These are phyloP conservation scores for Eupithecia tripunctaria DNA, from an alignment of 2,888 invertebrate species.

Conservation along the genomic window DNA sequence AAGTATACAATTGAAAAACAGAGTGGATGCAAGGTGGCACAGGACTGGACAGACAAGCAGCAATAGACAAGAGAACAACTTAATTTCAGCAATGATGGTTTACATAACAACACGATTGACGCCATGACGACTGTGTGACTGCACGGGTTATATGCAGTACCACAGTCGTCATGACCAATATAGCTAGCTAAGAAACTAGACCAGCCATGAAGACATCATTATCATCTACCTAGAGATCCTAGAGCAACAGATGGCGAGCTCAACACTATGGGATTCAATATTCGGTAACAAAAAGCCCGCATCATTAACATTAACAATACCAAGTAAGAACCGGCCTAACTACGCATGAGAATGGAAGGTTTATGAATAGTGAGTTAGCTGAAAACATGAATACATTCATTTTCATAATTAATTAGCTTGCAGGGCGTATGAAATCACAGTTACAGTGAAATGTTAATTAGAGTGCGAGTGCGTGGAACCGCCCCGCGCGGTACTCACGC, in stretches of 20 bases:
- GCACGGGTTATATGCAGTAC: too few species aligned
- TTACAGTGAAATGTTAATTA: conserved; percentile 26
- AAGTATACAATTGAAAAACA: background rate
- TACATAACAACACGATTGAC: background rate
- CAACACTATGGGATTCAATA: background rate
- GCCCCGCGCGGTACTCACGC: conserved; percentile 8
- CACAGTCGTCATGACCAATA: background rate
- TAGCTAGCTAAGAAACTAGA: conserved; percentile 1
- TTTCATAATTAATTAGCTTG: conserved; percentile 34
- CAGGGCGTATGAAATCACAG: conserved; percentile 30
- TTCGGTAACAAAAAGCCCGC: background rate
- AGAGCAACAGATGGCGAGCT: background rate
- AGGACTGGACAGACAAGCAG: background rate
- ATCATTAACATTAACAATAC: background rate
- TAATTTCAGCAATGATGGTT: background rate
- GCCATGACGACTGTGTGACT: background rate
- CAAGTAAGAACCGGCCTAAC: background rate
- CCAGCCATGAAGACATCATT: background rate
- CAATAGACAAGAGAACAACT: background rate
- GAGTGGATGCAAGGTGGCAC: background rate
- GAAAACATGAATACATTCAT: conserved; percentile 25
- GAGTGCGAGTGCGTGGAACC: conserved; percentile 12
- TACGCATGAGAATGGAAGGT: background rate
- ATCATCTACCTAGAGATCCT: background rate
- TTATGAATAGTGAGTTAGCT: background rate